Percentiles rank a stretch among this genome's conserved stretches.
These are phyloP conservation scores for Gymnosoma rotundatum DNA, from an alignment of 2,888 invertebrate species.

Conservation along the genomic window DNA sequence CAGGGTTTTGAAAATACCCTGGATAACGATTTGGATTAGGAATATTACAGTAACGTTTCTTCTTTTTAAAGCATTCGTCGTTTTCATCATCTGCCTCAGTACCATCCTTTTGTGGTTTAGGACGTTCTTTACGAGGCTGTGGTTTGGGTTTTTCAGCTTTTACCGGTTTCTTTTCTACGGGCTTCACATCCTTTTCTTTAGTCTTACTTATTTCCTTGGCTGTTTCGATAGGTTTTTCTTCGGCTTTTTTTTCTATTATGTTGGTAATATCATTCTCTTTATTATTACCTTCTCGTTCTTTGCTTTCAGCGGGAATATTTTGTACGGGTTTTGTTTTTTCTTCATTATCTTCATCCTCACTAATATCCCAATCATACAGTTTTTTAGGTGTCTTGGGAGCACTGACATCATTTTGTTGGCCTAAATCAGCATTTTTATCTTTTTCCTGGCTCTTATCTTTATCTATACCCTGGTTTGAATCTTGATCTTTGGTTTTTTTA, in stretches of 20 bases:
- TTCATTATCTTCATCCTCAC: background rate
- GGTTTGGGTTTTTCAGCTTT: background rate
- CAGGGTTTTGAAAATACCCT: conserved; percentile 74
- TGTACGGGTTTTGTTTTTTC: background rate
- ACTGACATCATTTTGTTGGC: no score
- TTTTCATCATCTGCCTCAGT: conserved; percentile 63
- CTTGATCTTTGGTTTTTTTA: no score
- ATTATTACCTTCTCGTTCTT: background rate
- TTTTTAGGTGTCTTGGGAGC: no score
- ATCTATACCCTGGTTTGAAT: no score
- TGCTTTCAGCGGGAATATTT: background rate
- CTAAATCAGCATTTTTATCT: no score
- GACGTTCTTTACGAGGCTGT: background rate
- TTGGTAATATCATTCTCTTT: background rate
- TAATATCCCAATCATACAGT: no score
- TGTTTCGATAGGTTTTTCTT: no score
- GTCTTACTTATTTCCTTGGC: background rate
- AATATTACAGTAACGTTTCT: conserved; percentile 10
- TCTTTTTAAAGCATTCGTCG: conserved; percentile 36
- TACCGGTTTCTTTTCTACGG: background rate
- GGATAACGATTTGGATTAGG: conserved; percentile 77
- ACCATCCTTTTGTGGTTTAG: conserved; percentile 22
- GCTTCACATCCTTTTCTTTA: background rate
- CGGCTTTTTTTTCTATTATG: background rate
- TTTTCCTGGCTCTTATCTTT: no score